Conservation (phyloP, 2,113 vertebrate genomes). For the Larimichthys crocea region DNA sequence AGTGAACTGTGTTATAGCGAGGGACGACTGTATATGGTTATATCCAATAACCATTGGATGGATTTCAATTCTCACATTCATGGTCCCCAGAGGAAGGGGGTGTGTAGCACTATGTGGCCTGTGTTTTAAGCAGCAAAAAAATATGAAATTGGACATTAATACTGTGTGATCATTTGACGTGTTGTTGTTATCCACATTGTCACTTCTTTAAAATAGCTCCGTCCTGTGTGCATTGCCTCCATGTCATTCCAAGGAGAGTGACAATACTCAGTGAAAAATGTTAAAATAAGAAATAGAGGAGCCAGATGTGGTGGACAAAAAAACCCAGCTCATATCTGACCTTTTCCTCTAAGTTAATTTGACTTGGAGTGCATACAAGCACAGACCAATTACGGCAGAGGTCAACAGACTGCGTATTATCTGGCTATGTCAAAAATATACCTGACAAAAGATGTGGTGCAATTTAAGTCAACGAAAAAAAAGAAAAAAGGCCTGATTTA, state of each 20-base stretch:
- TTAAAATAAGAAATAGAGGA: background rate
- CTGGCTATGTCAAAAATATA: slow-evolving; percentile 47
- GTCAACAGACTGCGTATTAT: slow-evolving; percentile 46
- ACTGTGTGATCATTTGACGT: background rate
- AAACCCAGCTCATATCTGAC: background rate
- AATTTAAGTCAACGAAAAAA: slow-evolving; percentile 39
- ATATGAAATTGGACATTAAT: background rate
- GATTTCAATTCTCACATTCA: background rate
- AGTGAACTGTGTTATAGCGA: no score
- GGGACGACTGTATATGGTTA: no score
- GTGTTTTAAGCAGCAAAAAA: background rate
- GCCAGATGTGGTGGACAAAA: slow-evolving; percentile 2
- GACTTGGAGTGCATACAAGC: slow-evolving; percentile 24
- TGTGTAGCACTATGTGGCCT: background rate
- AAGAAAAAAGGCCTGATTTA: slow-evolving; percentile 8
- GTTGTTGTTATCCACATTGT: slow-evolving; percentile 12
- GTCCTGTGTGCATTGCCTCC: background rate
- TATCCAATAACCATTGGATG: background rate
- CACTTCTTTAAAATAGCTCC: slow-evolving; percentile 12
- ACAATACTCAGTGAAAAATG: background rate
- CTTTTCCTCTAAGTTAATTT: slow-evolving; percentile 42
- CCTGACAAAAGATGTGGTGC: slow-evolving; percentile 39
- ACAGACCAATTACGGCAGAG: slow-evolving; percentile 59
- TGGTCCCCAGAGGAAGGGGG: background rate
- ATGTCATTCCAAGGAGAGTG: slow-evolving; percentile 29